These are phyloP conservation scores for Schizopygopsis pylzovi DNA, from an alignment of 2,797 vertebrate species.

Conservation along the genomic window DNA sequence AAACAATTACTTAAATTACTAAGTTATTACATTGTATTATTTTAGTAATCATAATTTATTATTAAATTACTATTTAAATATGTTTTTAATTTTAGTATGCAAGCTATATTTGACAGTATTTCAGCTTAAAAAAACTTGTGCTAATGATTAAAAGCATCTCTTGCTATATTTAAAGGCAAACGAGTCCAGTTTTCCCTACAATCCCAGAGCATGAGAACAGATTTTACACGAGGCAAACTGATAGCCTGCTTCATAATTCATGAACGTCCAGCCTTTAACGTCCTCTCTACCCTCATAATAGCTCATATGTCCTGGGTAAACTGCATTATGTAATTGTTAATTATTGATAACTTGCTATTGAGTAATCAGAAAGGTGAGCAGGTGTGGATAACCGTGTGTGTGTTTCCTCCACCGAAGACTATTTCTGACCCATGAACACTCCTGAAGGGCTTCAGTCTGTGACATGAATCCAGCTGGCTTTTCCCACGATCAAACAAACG, in stretches of 20 bases:
- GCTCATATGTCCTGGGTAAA: not conserved
- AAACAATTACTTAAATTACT: too few relatives aligned
- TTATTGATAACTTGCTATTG: constrained; percentile 3
- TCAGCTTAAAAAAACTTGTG: not conserved
- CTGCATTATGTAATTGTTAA: constrained; percentile 27
- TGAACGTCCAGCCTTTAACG: constrained; percentile 9
- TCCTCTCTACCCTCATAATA: constrained; percentile 1
- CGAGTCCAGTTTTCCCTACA: not conserved
- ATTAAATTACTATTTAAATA: too few relatives aligned
- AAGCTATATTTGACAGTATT: too few relatives aligned
- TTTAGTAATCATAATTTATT: too few relatives aligned
- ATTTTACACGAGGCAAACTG: constrained; percentile 39
- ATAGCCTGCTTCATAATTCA: constrained; percentile 29
- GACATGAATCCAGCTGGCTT: constrained; percentile 13
- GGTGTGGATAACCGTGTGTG: not conserved
- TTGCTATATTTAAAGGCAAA: not conserved
- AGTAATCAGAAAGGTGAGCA: not conserved
- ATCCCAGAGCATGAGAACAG: not conserved
- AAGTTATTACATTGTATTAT: too few relatives aligned
- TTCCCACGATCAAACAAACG: not conserved
- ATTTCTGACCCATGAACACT: not conserved
- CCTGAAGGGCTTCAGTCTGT: not conserved
- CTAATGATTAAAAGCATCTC: not conserved
- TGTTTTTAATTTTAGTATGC: too few relatives aligned
- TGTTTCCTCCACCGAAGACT: not conserved